Conservation (phyloP, 2,888 invertebrate species). For the Metacarcinus magister region DNA sequence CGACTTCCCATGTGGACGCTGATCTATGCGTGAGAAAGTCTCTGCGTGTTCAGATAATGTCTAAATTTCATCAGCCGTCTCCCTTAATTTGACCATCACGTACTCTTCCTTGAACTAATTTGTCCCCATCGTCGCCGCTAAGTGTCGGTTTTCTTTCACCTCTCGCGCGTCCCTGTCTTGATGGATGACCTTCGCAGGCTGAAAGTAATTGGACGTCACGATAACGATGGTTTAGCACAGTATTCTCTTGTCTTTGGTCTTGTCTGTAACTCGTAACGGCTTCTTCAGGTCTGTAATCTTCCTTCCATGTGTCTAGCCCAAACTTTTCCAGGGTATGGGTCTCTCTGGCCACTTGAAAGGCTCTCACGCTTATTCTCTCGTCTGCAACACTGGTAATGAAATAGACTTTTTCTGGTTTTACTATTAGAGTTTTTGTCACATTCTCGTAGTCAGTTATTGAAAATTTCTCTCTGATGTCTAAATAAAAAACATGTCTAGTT, state of each 20-base stretch:
- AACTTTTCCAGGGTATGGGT: too few relatives aligned
- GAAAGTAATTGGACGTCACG: slow-evolving; percentile 9
- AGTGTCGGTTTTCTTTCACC: not conserved
- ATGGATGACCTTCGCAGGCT: not conserved
- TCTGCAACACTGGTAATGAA: too few relatives aligned
- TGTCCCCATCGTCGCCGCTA: not conserved
- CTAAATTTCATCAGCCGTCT: not conserved
- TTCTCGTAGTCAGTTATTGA: too few relatives aligned
- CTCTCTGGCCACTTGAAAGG: too few relatives aligned
- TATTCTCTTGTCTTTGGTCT: not conserved
- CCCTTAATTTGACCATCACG: not conserved
- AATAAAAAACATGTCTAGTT: too few relatives aligned
- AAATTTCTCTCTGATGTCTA: too few relatives aligned
- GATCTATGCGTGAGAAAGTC: slow-evolving; percentile 15
- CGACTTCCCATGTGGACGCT: not conserved
- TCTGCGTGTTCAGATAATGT: not conserved
- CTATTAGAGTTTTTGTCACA: too few relatives aligned
- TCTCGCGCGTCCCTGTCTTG: not conserved
- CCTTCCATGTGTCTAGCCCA: not conserved
- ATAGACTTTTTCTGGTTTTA: too few relatives aligned
- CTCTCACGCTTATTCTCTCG: too few relatives aligned
- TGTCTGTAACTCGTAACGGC: not conserved
- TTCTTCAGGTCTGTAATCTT: not conserved
- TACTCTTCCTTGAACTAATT: not conserved
- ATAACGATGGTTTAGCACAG: not conserved